phyloP scores from a whole-genome alignment of 2,113 vertebrate genomes.

The Pluvialis apricaria region DNA sequence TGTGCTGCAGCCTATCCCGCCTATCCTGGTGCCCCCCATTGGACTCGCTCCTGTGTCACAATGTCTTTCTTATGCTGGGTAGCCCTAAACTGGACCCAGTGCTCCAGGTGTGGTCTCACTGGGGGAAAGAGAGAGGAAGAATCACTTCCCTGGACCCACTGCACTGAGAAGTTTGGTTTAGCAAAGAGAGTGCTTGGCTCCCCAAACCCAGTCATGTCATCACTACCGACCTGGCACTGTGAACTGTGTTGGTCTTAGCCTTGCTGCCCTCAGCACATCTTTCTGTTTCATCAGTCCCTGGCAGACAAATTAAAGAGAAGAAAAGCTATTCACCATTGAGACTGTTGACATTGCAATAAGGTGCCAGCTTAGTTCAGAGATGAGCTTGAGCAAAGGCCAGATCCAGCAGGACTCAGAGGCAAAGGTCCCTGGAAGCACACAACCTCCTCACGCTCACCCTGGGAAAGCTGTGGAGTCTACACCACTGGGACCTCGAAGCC shows the following conservation, averaged over 20 bases:
- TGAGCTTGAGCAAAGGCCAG: neutral
- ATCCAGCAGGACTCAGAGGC: neutral
- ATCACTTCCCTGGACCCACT: neutral
- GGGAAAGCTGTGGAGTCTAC: neutral
- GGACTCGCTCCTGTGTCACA: neutral
- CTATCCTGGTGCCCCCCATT: neutral
- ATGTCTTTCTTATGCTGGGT: neutral
- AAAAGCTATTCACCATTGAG: neutral
- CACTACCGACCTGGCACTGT: neutral
- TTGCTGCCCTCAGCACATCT: neutral
- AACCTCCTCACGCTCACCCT: accelerated
- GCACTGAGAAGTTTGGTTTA: neutral
- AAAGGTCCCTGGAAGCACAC: neutral
- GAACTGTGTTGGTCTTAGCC: neutral
- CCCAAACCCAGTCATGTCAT: neutral
- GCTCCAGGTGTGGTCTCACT: neutral
- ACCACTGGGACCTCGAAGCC: too few species aligned
- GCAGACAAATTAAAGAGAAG: neutral
- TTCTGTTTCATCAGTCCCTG: neutral
- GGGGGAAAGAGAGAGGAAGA: neutral
- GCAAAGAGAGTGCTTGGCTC: neutral
- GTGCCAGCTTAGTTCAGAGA: neutral
- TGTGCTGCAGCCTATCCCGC: accelerated
- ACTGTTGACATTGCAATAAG: neutral
- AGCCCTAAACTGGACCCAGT: neutral